Evolutionary conservation across 1,140 invertebrate genomes (phyloP), one percentile per base, ranked within the genome.

Genomic region (Drosophila kikkawai): DNA sequence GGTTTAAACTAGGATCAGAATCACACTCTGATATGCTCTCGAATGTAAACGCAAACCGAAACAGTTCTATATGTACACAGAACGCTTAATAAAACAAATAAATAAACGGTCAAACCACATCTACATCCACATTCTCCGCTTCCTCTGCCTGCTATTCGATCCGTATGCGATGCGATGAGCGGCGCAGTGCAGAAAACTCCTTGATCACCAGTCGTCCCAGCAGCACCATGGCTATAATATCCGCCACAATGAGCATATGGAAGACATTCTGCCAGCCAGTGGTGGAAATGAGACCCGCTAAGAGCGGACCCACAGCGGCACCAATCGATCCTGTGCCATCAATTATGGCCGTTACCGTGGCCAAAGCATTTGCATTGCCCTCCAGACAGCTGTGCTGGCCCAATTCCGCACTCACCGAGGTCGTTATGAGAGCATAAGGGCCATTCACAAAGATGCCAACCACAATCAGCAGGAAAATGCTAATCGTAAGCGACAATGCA

Each of bases 341-440:
- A 60, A 99, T 99, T 79, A 99, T 99, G 11, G 98, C 97, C 13
- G 98, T 98, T 1, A 99, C 98, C 2, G 98, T 99, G 4, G 98
- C 98, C 48, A 99, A 93, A 12, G 98, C 98, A 93, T 97, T 97
- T 0, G 97, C 94, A 94, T 98, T 98, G 1, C 96, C 96, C 59
- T 96, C 95, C 44, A 99, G 93, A 70, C 95, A 96, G 65, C 95
- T 94, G 94, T 99, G 98, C 2, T 97, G 94, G 50, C 94, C 98
- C 2, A 99, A 93, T 92, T 99, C 98, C 12, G 98, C 97, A 55
- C 98, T 98, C 47, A 99, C 98, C 2, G 98, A 98, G 8, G 98
- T 99, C 13, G 98, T 99, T 86, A 99, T 99, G 19, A 99, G 94
- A 26, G 98, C 97, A 93, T 99, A 99, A 2, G 98, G 98, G 3